Percentiles rank a stretch among this genome's conserved stretches.
These are phyloP conservation scores for Poecilia velifera DNA, from an alignment of 2,797 vertebrate species.

Conservation along the genomic window DNA sequence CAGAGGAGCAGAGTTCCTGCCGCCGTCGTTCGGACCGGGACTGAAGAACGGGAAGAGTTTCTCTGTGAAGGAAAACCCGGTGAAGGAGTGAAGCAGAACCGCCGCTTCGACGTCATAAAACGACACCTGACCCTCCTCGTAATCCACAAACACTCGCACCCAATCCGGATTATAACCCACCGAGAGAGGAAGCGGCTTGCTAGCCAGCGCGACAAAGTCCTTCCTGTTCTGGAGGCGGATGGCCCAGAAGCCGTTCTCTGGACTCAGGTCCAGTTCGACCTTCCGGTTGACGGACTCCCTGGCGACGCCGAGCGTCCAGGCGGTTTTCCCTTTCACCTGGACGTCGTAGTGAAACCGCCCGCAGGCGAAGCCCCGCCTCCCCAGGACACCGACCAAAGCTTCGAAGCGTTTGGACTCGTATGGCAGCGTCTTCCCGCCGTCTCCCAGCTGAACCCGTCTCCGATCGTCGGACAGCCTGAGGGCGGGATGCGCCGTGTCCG, in stretches of 20 bases:
- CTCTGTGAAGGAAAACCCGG: slow-evolving; percentile 6
- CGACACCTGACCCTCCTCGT: slow-evolving; percentile 7
- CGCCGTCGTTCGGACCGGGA: background rate
- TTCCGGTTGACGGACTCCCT: background rate
- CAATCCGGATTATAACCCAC: background rate
- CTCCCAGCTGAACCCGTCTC: background rate
- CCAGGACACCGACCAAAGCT: background rate
- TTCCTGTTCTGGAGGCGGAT: background rate
- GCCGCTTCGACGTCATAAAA: slow-evolving; percentile 8
- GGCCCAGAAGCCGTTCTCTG: slow-evolving; percentile 9
- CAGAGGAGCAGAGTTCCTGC: slow-evolving; percentile 15
- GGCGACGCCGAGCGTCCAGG: slow-evolving; percentile 6
- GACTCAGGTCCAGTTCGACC: background rate
- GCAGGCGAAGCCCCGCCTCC: slow-evolving; percentile 21
- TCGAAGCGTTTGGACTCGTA: background rate
- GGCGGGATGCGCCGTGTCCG: slow-evolving; percentile 14
- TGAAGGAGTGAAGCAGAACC: slow-evolving; percentile 17
- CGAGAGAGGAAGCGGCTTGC: background rate
- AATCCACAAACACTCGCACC: slow-evolving; percentile 31
- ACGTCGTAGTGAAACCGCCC: slow-evolving; percentile 23
- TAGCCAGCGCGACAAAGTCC: background rate
- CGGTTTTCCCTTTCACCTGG: slow-evolving; percentile 23
- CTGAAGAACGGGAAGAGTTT: slow-evolving; percentile 18
- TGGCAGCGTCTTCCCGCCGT: background rate
- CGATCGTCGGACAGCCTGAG: slow-evolving; percentile 26